Evolutionary conservation across 2,888 invertebrate species (phyloP).

Genomic region (Drosophila subsilvestris): DNA sequence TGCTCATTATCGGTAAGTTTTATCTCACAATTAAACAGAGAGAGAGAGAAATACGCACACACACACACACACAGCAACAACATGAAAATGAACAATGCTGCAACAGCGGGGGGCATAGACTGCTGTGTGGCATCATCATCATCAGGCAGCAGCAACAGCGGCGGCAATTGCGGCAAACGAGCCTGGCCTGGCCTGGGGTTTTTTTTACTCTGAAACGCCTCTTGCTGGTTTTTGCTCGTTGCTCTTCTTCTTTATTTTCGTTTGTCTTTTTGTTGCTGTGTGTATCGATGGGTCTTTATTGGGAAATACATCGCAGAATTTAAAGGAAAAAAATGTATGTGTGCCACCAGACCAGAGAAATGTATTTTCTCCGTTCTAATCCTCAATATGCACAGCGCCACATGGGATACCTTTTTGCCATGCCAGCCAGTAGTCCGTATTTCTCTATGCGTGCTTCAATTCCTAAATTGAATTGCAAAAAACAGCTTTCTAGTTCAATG

Average conservation of each 20-base stretch:
- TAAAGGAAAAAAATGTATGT: not conserved
- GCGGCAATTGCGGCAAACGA: not conserved
- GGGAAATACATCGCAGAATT: not conserved
- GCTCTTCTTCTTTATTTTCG: too few relatives aligned
- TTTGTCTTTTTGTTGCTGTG: too few relatives aligned
- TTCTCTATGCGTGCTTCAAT: too few relatives aligned
- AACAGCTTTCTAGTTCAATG: too few relatives aligned
- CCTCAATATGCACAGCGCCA: too few relatives aligned
- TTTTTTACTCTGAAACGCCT: not conserved
- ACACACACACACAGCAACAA: too few relatives aligned
- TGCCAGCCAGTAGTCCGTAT: too few relatives aligned
- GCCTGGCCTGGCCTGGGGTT: not conserved
- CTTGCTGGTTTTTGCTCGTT: not conserved
- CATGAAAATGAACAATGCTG: constrained; percentile 18
- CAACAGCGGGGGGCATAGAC: not conserved
- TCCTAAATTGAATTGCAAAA: too few relatives aligned
- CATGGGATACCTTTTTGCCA: too few relatives aligned
- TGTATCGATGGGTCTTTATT: not conserved
- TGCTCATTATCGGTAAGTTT: constrained; percentile 82
- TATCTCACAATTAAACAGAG: constrained; percentile 76
- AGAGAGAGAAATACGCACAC: constrained; percentile 20
- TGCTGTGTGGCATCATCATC: not conserved
- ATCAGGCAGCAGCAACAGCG: not conserved
- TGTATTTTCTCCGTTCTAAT: too few relatives aligned
- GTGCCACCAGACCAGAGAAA: not conserved